Evolutionary conservation across 2,888 invertebrate genomes (phyloP).

Genomic region (Osedax frankpressi): DNA sequence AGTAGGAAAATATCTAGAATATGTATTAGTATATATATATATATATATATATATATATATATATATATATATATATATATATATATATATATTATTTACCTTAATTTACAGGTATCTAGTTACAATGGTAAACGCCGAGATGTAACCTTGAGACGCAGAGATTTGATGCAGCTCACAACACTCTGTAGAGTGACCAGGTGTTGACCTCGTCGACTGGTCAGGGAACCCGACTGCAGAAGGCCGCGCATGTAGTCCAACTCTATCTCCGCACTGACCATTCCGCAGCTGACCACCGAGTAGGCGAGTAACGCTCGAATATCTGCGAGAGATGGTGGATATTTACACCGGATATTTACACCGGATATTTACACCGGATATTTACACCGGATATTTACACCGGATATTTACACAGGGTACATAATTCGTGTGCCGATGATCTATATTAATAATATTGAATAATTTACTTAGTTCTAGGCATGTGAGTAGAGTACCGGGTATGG

Average conservation of each 20-base stretch:
- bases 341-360: no score
- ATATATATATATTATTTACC: no score
- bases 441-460: no score
- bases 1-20: neutral
- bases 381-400: no score
- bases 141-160: neutral
- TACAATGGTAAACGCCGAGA: neutral
- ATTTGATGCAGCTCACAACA: neutral
- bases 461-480: no score
- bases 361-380: no score
- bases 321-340: constrained; percentile 43
- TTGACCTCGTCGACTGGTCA: constrained; percentile 85
- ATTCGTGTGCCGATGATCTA: no score
- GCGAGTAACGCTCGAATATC: constrained; percentile 82
- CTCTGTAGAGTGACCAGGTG: constrained; percentile 68
- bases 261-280: constrained; percentile 78
- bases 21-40: neutral
- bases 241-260: constrained; percentile 93
- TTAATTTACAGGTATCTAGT: no score
- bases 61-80: neutral
- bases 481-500: no score
- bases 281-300: constrained; percentile 76
- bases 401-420: no score
- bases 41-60: neutral
- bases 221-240: constrained; percentile 72